phyloP scores from a whole-genome alignment of 2,888 invertebrate genomes.

The Plutella xylostella region DNA sequence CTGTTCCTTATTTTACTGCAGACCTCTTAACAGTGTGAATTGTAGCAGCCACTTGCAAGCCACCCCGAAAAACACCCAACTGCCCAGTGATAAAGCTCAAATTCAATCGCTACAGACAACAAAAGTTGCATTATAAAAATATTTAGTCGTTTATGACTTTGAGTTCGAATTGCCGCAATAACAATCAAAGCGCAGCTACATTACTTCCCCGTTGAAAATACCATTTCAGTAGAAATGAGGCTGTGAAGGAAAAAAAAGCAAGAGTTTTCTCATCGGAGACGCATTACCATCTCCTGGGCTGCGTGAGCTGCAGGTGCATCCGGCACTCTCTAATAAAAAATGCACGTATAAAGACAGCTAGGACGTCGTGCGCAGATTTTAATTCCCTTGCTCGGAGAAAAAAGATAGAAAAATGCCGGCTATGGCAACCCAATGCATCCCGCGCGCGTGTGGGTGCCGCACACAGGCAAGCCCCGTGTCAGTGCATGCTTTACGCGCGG shows the following conservation, averaged over 20 bases:
- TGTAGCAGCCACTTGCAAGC: constrained; percentile 35
- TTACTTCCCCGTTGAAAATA: too few relatives aligned
- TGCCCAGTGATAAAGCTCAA: constrained; percentile 38
- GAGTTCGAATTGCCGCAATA: too few relatives aligned
- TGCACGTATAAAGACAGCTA: constrained; percentile 36
- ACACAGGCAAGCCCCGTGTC: constrained; percentile 41
- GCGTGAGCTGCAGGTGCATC: constrained; percentile 46
- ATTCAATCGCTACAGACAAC: neutral
- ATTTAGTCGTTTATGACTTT: too few relatives aligned
- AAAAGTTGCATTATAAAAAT: too few relatives aligned
- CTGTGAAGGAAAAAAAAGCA: neutral
- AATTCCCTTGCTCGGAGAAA: constrained; percentile 42
- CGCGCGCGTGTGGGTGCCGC: constrained; percentile 35
- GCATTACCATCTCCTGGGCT: constrained; percentile 10
- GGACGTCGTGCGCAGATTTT: constrained; percentile 42
- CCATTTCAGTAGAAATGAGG: neutral
- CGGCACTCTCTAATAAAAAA: constrained; percentile 21
- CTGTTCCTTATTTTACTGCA: constrained; percentile 37
- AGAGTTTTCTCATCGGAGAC: neutral
- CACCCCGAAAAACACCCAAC: constrained; percentile 34
- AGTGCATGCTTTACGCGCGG: constrained; percentile 71
- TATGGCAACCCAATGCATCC: constrained; percentile 44
- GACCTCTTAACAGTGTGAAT: constrained; percentile 39
- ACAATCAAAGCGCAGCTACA: too few relatives aligned
- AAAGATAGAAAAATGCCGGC: constrained; percentile 20